Evolutionary conservation across 1,140 invertebrate species (phyloP), one percentile per base, ranked within the genome.

Genomic region (Panonychus citri): DNA sequence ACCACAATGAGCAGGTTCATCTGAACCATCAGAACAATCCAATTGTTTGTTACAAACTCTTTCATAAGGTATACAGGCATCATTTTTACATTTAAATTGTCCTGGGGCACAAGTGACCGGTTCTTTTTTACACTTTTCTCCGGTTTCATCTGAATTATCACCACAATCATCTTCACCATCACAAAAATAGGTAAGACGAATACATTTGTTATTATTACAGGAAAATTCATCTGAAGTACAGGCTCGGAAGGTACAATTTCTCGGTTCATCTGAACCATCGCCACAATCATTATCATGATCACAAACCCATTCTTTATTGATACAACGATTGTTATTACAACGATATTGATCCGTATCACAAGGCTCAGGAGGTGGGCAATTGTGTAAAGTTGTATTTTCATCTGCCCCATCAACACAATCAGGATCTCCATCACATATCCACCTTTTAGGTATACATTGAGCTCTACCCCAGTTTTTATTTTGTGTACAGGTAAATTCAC

Each of bases 321-420:
- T 81, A 67, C 90, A 96, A 1, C 87, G 75, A 7, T 85, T 82
- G 66, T 94, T 95, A 42, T 76, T 77, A 66, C 90, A 96, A 13
- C 78, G 81, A 68, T 90, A 95, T 68, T 93, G 85, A 62, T 84
- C 82, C 0, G 83, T 82, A 3, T 75, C 75, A 60, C 88, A 91
- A 0, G 83, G 81, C 43, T 80, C 76, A 2, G 82, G 80, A 42
- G 5, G 77, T 0, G 85, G 77, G 65, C 88, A 94, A 61, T 81
- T 78, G 57, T 85, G 80, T 12, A 82, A 62, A 0, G 83, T 85
- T 0, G 78, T 72, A 64, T 89, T 89, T 69, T 97, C 91, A 68
- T 97, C 91, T n/a, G 87, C 87, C 0, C 88, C 87, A 68, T 94
- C 89, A 0, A 91, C 84, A 69, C 90, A 94, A 66, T 94, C 89